Conservation (phyloP, 2,113 vertebrate species). For the Catharus bicknelli region DNA sequence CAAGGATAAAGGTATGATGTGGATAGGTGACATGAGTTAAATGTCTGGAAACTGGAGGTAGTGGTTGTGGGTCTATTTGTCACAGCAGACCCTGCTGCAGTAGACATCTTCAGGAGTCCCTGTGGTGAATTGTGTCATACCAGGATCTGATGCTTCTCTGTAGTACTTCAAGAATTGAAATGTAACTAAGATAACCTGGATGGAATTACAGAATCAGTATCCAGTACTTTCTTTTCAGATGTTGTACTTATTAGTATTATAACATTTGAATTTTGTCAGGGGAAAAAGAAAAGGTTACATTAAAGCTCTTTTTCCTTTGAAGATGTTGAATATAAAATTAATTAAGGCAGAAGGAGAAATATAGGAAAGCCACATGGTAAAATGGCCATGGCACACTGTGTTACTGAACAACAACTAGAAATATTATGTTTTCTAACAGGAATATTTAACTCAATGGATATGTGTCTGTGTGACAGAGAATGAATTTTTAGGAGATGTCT, state of each 20-base stretch:
- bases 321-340: background rate
- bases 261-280: background rate
- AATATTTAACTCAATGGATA: background rate
- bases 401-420: background rate
- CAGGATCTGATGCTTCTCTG: background rate
- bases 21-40: background rate
- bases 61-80: background rate
- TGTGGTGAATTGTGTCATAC: fast-evolving
- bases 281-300: background rate
- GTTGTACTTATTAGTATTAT: background rate
- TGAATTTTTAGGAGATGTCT: background rate
- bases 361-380: background rate
- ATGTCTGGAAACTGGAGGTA: background rate
- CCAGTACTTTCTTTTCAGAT: background rate
- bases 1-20: background rate
- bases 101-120: background rate
- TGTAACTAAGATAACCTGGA: background rate
- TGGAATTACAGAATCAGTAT: background rate
- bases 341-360: background rate
- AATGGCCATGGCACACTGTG: background rate
- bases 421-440: background rate
- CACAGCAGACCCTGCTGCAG: background rate
- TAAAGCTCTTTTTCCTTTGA: background rate
- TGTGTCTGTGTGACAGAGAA: background rate
- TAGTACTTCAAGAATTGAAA: background rate